A percentile compares a stretch with the other conserved stretches of the same genome.
Evolutionary conservation across 2,113 vertebrate genomes (phyloP).

Genomic region (Lepidothrix coronata): DNA sequence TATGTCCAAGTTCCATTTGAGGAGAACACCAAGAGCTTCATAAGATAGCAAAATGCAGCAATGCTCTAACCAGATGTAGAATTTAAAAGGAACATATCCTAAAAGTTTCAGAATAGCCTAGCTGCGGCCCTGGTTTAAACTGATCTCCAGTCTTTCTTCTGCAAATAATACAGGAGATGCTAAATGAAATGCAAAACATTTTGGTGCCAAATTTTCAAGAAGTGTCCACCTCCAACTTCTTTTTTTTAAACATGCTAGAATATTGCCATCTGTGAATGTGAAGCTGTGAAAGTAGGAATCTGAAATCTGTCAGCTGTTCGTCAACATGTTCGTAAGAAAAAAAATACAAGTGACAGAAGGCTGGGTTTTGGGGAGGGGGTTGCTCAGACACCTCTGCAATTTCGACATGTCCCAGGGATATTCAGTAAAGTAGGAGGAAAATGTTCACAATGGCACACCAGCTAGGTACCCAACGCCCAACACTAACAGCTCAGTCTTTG

Average conservation of each 20-base stretch:
- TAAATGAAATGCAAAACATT: not conserved
- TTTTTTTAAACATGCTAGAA: not conserved
- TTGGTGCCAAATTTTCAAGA: constrained; percentile 13
- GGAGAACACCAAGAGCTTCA: not conserved
- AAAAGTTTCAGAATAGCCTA: not conserved
- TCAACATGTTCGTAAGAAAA: not conserved
- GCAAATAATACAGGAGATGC: not conserved
- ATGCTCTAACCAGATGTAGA: not conserved
- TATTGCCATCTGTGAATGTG: constrained; percentile 1
- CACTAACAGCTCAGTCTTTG: not conserved
- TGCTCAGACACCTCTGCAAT: not conserved
- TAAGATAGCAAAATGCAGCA: not conserved
- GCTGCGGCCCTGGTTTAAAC: not conserved
- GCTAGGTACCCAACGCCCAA: not conserved
- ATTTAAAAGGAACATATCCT: not conserved
- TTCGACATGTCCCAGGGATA: not conserved
- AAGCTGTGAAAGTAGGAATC: constrained; percentile 41
- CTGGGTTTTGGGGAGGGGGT: not conserved
- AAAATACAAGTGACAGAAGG: not conserved
- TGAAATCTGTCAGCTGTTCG: constrained; percentile 52
- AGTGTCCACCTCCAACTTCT: not conserved
- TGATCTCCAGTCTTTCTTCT: not conserved
- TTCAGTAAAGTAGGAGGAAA: not conserved
- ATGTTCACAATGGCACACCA: not conserved
- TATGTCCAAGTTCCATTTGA: not conserved